phyloP scores from a whole-genome alignment of 2,888 invertebrate species.

The Sympetrum striolatum region DNA sequence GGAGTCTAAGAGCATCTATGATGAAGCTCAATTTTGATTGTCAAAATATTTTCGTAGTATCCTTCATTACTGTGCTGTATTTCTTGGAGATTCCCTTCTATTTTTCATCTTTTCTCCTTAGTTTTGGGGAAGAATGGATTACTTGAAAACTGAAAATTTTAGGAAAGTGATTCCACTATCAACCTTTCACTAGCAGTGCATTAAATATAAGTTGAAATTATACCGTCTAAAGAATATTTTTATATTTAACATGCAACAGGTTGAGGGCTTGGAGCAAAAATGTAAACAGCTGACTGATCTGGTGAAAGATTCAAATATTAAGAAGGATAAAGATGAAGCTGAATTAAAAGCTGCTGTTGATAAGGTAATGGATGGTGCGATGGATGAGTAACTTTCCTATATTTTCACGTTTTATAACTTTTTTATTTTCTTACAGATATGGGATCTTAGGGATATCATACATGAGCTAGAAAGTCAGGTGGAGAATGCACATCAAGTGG shows the following conservation, averaged over 20 bases:
- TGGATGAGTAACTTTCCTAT: not conserved
- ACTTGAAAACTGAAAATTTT: too few species aligned
- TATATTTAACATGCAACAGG: slow-evolving; percentile 61
- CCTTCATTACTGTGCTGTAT: too few species aligned
- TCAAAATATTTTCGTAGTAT: too few species aligned
- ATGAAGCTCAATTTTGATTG: too few species aligned
- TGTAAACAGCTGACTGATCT: slow-evolving; percentile 72
- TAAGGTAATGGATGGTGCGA: slow-evolving; percentile 59
- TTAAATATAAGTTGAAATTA: not conserved
- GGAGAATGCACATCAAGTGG: slow-evolving; percentile 70
- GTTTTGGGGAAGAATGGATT: too few species aligned
- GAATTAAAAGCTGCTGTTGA: slow-evolving; percentile 79
- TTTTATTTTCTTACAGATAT: slow-evolving; percentile 58
- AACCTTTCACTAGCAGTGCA: too few species aligned
- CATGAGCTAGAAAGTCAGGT: slow-evolving; percentile 78
- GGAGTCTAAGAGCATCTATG: too few species aligned
- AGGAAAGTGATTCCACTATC: too few species aligned
- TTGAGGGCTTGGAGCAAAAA: slow-evolving; percentile 79
- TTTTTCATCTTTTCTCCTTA: too few species aligned
- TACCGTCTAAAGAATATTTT: not conserved
- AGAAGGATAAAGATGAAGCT: slow-evolving; percentile 70
- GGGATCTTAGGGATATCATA: slow-evolving; percentile 77
- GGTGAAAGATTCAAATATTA: slow-evolving; percentile 67
- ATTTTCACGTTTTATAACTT: not conserved
- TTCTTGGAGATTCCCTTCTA: too few species aligned